Evolutionary conservation across 2,888 invertebrate genomes (phyloP).

Genomic region (Elegia similella): DNA sequence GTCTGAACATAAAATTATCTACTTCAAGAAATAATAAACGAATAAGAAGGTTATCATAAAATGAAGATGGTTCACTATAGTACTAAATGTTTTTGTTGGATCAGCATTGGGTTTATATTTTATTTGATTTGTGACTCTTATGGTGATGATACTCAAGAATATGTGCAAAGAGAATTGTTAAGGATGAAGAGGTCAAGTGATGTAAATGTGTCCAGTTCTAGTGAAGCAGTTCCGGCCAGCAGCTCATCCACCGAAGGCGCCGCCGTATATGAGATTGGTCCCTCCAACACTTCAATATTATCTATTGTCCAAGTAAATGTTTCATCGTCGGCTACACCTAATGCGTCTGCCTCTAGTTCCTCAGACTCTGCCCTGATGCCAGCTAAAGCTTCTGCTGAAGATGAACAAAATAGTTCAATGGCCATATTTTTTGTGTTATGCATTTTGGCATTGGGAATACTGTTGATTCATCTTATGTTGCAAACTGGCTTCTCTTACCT

Average conservation of each 20-base stretch:
- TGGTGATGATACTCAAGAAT: conserved; percentile 9
- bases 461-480: conserved; percentile 96
- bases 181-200: conserved; percentile 57
- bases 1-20: not conserved
- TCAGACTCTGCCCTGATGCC: conserved; percentile 91
- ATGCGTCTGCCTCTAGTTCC: conserved; percentile 77
- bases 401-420: conserved; percentile 97
- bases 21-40: not conserved
- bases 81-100: not conserved
- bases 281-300: conserved; percentile 55
- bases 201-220: conserved; percentile 48
- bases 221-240: conserved; percentile 44
- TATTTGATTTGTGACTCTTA: conserved; percentile 6
- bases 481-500: conserved; percentile 97
- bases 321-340: conserved; percentile 52
- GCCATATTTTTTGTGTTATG: conserved; percentile 99
- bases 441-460: conserved; percentile 95
- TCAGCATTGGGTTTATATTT: not conserved
- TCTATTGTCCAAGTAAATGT: conserved; percentile 57
- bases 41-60: conserved; percentile 8
- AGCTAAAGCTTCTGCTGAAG: conserved; percentile 94
- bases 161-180: conserved; percentile 33
- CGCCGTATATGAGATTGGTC: conserved; percentile 56
- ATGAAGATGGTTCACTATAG: conserved; percentile 10
- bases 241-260: conserved; percentile 55